Percentiles rank a stretch among this genome's conserved stretches.
Evolutionary conservation across 2,888 invertebrate genomes (phyloP).

Genomic region (Caenorhabditis panamensis): DNA sequence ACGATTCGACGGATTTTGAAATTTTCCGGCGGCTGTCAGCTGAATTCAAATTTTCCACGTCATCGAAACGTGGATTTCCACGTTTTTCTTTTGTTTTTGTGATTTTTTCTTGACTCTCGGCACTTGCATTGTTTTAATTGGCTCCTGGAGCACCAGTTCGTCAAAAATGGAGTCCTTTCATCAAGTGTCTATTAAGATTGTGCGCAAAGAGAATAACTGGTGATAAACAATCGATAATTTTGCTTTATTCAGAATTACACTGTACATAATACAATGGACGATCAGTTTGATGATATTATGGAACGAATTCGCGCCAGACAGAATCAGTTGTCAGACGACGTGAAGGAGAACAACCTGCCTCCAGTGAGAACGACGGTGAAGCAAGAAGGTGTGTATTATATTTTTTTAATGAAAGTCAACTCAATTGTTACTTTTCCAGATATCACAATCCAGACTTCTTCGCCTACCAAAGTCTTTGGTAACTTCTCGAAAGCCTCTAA

Average conservation of each 20-base stretch:
- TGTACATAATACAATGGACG: constrained; percentile 57
- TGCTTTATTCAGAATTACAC: constrained; percentile 39
- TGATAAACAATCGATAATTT: too few species aligned
- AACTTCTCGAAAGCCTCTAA: constrained; percentile 22
- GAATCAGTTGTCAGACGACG: constrained; percentile 55
- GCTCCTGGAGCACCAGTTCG: background rate
- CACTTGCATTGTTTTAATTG: constrained; percentile 4
- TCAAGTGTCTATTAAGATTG: constrained; percentile 28
- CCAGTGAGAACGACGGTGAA: background rate
- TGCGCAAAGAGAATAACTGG: constrained; percentile 4
- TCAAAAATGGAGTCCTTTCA: constrained; percentile 35
- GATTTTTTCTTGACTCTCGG: too few species aligned
- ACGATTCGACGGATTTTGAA: constrained; percentile 7
- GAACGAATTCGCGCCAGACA: constrained; percentile 64
- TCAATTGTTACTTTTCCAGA: too few species aligned
- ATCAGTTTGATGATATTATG: constrained; percentile 61
- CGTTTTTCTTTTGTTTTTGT: constrained; percentile 3
- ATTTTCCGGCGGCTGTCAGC: constrained; percentile 25
- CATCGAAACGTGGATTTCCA: background rate
- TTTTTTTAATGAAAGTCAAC: constrained; percentile 4
- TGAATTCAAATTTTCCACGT: constrained; percentile 37
- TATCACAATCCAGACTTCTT: background rate
- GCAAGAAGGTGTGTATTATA: constrained; percentile 15
- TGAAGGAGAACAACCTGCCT: constrained; percentile 54
- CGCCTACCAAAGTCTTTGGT: constrained; percentile 47